Percentiles rank a stretch among this genome's conserved stretches.
Conservation (phyloP, 2,797 vertebrate species). For the Urocyon cinereoargenteus region DNA sequence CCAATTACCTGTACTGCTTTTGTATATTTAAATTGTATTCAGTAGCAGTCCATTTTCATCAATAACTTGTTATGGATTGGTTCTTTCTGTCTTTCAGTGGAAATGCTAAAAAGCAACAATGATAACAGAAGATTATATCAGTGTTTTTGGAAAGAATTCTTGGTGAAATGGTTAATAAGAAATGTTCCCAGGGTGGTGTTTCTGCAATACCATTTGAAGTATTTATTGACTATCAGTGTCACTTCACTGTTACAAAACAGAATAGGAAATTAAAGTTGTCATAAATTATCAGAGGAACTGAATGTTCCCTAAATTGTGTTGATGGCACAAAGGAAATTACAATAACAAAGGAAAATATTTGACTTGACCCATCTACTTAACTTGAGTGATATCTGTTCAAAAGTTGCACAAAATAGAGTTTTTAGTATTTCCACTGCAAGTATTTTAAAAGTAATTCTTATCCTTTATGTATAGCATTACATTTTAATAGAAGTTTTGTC, state of each 20-base stretch:
- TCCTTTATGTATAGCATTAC: background rate
- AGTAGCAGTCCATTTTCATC: background rate
- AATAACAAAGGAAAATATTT: conserved; percentile 37
- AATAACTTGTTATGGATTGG: background rate
- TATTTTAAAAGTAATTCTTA: conserved; percentile 63
- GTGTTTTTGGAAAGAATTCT: conserved; percentile 27
- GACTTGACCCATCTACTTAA: background rate
- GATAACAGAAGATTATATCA: conserved; percentile 21
- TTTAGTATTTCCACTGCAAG: conserved; percentile 33
- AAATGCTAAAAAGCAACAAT: conserved; percentile 39
- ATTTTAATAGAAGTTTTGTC: conserved; percentile 45
- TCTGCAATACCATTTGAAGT: conserved; percentile 72
- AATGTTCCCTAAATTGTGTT: conserved; percentile 12
- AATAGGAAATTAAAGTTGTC: conserved; percentile 64
- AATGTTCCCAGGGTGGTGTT: conserved; percentile 59
- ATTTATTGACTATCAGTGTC: conserved; percentile 70
- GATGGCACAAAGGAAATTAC: conserved; percentile 60
- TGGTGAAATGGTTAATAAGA: conserved; percentile 28
- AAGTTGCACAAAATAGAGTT: conserved; percentile 6
- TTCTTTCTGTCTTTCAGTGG: conserved; percentile 6
- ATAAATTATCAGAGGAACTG: conserved; percentile 64
- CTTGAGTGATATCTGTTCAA: conserved; percentile 12
- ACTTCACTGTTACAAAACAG: conserved; percentile 71
- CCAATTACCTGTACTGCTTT: background rate
- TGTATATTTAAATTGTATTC: conserved; percentile 49